Conservation (phyloP, 2,888 invertebrate species). For the Rhimphoctona megacephalus region DNA sequence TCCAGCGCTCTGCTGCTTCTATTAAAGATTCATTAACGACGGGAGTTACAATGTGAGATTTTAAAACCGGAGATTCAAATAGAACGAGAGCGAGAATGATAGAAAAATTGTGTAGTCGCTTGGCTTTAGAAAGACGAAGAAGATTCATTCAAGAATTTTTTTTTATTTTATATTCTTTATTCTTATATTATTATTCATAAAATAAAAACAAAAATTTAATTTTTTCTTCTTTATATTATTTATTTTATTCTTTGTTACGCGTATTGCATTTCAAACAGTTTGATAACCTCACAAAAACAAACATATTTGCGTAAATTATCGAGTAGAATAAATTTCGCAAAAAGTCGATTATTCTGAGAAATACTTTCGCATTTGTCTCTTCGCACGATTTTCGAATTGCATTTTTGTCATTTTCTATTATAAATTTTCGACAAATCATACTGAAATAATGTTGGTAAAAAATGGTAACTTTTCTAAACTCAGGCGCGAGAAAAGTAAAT, state of each 20-base stretch:
- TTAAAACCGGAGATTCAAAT: conserved; percentile 17
- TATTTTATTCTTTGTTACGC: background rate
- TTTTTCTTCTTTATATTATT: background rate
- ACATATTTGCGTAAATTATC: background rate
- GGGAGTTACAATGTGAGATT: conserved; percentile 54
- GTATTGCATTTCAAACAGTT: background rate
- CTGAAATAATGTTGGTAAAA: background rate
- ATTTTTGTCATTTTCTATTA: background rate
- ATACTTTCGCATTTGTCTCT: background rate
- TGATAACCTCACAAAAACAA: background rate
- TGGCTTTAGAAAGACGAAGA: background rate
- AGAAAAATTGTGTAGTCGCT: background rate
- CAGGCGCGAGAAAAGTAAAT: background rate
- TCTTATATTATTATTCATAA: background rate
- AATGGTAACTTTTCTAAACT: background rate
- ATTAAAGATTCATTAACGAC: conserved; percentile 73
- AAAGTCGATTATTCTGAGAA: background rate
- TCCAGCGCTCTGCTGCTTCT: conserved; percentile 26
- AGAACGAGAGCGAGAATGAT: conserved; percentile 13
- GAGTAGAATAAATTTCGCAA: background rate
- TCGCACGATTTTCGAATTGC: background rate
- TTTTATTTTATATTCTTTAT: background rate
- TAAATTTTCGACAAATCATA: background rate
- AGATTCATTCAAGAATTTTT: too few species aligned
- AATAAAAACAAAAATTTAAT: background rate